Evolutionary conservation across 1,140 invertebrate species (phyloP), one percentile per base, ranked within the genome.

Genomic region (Drosophila arawakana): DNA sequence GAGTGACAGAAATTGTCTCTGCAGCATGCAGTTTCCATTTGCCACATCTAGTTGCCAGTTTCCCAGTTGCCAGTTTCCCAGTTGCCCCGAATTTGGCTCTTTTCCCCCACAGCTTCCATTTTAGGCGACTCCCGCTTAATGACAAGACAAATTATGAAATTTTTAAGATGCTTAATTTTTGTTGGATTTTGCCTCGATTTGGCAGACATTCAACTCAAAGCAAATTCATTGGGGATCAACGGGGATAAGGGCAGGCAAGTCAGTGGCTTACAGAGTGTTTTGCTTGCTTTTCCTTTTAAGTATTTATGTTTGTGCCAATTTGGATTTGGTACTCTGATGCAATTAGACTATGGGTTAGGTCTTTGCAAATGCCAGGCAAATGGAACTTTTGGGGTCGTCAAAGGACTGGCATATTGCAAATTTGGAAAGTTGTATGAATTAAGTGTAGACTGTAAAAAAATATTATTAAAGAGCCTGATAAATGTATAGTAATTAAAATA

Each of bases 71-170:
- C 7, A 34, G 21, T 11, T 50, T 15, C 15, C 15, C 15, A 0
- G 0, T 15, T n/a, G 21, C 25, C 15, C 52, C n/a, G 35, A 35
- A 10, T 18, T 30, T 11, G 4, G n/a, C 39, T 30, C 18, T 43
- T 25, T 25, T 6, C 35, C 37, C 37, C 54, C 8, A 7, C 46
- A 37, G 25, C 65, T 54, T 25, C 63, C 55, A 65, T 39, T 37
- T 59, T 37, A 49, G 62, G 25, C 4, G 25, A 30, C 54, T 54
- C 37, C 52, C 60, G 54, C 66, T 76, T 86, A 85, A 85, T 86
- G 78, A 85, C 82, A 85, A 81, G 82, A 86, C 82, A 86, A 86
- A 85, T 86, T 76, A 81, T 86, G 78, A 81, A 81, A 81, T 86
- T 81, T 81, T 76, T 73, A 86, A 85, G 72, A 85, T 75, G 65